phyloP scores from a whole-genome alignment of 2,113 vertebrate species.

The Nicator chloris region DNA sequence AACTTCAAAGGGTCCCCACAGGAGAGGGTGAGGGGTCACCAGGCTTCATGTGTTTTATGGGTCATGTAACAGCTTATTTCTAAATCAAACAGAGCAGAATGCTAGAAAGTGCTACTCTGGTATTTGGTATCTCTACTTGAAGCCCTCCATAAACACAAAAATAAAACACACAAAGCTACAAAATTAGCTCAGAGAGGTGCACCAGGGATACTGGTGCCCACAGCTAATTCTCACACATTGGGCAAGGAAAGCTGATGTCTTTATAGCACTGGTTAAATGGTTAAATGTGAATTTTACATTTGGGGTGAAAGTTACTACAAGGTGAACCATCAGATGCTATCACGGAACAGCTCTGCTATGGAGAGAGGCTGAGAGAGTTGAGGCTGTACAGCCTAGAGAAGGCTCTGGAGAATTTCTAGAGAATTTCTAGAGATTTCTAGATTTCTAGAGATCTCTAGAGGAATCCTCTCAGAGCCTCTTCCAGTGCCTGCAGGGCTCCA shows the following conservation, averaged over 20 bases:
- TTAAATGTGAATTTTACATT: not conserved
- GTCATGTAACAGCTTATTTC: conserved; percentile 6
- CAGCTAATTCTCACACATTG: not conserved
- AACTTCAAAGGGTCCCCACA: not conserved
- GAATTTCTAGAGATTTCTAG: too few relatives aligned
- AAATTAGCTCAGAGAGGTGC: not conserved
- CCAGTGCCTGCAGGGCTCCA: not conserved
- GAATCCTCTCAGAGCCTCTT: fast-evolving
- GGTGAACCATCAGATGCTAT: not conserved
- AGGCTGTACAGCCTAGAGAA: not conserved
- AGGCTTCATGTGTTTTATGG: not conserved
- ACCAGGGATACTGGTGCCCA: not conserved
- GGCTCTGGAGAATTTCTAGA: too few relatives aligned
- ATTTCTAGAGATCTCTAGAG: too few relatives aligned
- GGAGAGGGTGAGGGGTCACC: conserved; percentile 20
- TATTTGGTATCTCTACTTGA: not conserved
- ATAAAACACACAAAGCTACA: not conserved
- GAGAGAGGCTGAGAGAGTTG: not conserved
- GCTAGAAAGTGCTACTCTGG: not conserved
- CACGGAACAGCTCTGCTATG: not conserved
- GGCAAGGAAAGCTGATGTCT: not conserved
- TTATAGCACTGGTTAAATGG: not conserved
- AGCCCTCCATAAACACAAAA: not conserved
- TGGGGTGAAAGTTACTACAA: not conserved
- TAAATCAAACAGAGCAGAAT: not conserved